A percentile compares a stretch with the other conserved stretches of the same genome.
These are phyloP conservation scores for Probaryconus sp. DNA, from an alignment of 1,140 invertebrate genomes.

Conservation along the genomic window DNA sequence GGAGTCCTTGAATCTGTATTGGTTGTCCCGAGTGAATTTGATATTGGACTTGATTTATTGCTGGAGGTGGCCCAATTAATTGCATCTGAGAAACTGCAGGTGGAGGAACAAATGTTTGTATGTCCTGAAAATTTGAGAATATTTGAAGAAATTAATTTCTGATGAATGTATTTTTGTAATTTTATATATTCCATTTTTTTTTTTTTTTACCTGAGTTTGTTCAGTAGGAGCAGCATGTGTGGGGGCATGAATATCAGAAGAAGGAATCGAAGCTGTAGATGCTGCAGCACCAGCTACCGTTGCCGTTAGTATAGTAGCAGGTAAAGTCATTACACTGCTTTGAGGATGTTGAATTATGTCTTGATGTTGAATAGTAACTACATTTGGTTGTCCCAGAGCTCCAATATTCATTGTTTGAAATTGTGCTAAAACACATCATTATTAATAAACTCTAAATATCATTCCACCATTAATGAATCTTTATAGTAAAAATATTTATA, in stretches of 20 bases:
- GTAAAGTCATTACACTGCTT: conserved; percentile 74
- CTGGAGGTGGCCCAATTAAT: conserved; percentile 74
- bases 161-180: not conserved
- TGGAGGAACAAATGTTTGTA: conserved; percentile 74
- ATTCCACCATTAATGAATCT: too few species aligned
- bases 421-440: conserved; percentile 66
- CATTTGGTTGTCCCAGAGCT: conserved; percentile 74
- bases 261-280: conserved; percentile 68
- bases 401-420: conserved; percentile 79
- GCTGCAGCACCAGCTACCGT: conserved; percentile 73
- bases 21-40: conserved; percentile 76
- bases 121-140: conserved; percentile 61
- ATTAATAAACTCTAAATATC: conserved; percentile 1
- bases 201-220: conserved; percentile 71
- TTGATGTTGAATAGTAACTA: conserved; percentile 78
- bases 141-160: not conserved
- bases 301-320: conserved; percentile 75
- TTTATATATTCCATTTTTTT: not conserved
- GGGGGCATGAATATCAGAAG: conserved; percentile 74
- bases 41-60: conserved; percentile 76
- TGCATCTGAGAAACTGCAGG: conserved; percentile 73
- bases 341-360: conserved; percentile 77
- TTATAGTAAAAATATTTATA: too few species aligned
- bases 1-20: conserved; percentile 73
- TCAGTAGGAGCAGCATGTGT: conserved; percentile 69